Conservation (phyloP, 2,797 vertebrate genomes). For the Cephalopachus bancanus region DNA sequence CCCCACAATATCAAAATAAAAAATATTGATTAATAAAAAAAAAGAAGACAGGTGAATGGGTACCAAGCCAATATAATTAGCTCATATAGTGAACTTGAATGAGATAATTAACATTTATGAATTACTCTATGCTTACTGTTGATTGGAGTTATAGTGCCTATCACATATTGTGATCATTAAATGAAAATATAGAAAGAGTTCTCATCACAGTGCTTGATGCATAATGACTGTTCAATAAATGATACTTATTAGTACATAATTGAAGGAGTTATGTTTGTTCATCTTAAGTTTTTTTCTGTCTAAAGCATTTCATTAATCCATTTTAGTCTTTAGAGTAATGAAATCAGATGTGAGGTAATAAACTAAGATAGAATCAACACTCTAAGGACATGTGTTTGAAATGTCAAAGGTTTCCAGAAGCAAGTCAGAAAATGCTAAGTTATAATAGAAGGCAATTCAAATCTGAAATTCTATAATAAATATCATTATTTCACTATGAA, state of each 20-base stretch:
- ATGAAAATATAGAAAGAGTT: background rate
- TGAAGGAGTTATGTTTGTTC: background rate
- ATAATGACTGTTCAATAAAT: background rate
- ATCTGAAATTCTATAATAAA: background rate
- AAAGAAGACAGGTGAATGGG: background rate
- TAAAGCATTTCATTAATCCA: background rate
- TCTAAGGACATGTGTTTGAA: background rate
- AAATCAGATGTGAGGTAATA: background rate
- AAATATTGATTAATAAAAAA: no score
- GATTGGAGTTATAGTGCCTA: background rate
- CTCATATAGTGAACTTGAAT: background rate
- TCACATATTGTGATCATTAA: background rate
- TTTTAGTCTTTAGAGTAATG: background rate
- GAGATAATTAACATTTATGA: background rate
- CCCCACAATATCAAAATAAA: no score
- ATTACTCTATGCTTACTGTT: background rate
- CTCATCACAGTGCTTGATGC: background rate
- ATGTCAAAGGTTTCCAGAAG: background rate
- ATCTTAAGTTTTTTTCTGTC: background rate
- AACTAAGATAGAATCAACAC: background rate
- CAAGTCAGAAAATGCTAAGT: background rate
- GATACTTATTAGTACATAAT: background rate
- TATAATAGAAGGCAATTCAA: background rate
- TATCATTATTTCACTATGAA: background rate
- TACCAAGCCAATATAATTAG: background rate